Evolutionary conservation across 1,140 invertebrate genomes (phyloP).

Genomic region (Halotydeus destructor): DNA sequence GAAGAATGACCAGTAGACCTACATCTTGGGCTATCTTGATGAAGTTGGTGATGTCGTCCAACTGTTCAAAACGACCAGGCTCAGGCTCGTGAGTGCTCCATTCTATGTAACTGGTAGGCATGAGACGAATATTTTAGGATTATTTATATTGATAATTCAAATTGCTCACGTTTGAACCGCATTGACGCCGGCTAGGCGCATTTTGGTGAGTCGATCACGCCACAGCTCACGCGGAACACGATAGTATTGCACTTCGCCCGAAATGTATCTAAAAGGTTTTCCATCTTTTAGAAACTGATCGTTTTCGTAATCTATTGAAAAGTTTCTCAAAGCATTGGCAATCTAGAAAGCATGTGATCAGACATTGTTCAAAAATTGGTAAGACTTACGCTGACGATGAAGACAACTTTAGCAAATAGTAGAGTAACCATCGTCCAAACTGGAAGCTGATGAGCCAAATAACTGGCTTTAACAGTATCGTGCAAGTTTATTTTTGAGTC

Average conservation of each 20-base stretch:
- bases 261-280: constrained; percentile 49
- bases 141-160: constrained; percentile 17
- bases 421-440: too few relatives aligned
- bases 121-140: neutral
- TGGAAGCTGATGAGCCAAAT: too few relatives aligned
- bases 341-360: too few relatives aligned
- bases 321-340: too few relatives aligned
- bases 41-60: neutral
- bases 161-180: constrained; percentile 44
- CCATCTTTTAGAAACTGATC: constrained; percentile 47
- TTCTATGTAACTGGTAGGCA: constrained; percentile 43
- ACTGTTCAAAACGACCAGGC: too few relatives aligned
- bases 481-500: too few relatives aligned
- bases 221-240: constrained; percentile 56
- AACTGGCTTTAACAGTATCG: too few relatives aligned
- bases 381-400: too few relatives aligned
- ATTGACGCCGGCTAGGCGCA: constrained; percentile 67
- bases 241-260: constrained; percentile 80
- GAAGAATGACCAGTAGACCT: neutral
- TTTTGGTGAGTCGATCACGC: constrained; percentile 55
- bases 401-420: too few relatives aligned
- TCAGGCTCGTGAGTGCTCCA: constrained; percentile 76
- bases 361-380: too few relatives aligned
- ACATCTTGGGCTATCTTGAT: neutral
- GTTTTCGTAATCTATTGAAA: constrained; percentile 26